phyloP scores from a whole-genome alignment of 2,797 vertebrate genomes.

The Neostethus bicornis region DNA sequence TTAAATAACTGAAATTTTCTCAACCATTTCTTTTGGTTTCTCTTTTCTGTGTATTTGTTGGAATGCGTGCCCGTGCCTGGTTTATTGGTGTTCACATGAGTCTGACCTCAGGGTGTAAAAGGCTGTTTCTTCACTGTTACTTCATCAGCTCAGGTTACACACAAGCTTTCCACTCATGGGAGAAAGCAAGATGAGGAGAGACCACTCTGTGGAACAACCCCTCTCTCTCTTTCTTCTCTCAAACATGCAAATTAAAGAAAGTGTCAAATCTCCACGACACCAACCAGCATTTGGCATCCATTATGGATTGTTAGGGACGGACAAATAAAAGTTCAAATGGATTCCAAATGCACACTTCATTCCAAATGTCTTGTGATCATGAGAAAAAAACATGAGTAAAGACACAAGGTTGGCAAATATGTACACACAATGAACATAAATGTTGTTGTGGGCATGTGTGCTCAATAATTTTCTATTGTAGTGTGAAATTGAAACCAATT shows the following conservation, averaged over 20 bases:
- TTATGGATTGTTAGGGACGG: constrained; percentile 37
- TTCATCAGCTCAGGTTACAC: constrained; percentile 69
- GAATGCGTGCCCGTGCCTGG: constrained; percentile 52
- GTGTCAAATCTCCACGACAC: constrained; percentile 34
- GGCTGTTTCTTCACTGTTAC: constrained; percentile 59
- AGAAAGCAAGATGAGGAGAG: constrained; percentile 31
- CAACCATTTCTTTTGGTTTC: not conserved
- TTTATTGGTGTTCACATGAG: constrained; percentile 70
- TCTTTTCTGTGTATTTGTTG: constrained; percentile 15
- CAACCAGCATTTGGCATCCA: constrained; percentile 52
- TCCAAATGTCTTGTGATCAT: constrained; percentile 12
- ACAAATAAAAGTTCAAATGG: constrained; percentile 44
- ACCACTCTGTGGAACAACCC: constrained; percentile 13
- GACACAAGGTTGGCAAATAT: constrained; percentile 14
- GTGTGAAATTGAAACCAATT: constrained; percentile 27
- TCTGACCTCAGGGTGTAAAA: constrained; percentile 70
- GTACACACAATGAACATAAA: constrained; percentile 21
- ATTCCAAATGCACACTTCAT: constrained; percentile 34
- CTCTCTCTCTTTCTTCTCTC: constrained; percentile 6
- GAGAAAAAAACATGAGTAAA: constrained; percentile 8
- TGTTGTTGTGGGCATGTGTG: constrained; percentile 4
- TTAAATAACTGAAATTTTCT: constrained; percentile 1
- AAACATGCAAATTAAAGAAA: constrained; percentile 28
- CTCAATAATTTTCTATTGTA: constrained; percentile 17
- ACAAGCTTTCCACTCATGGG: constrained; percentile 25